Evolutionary conservation across 2,888 invertebrate species (phyloP).

Genomic region (Cantharis flavilabris): DNA sequence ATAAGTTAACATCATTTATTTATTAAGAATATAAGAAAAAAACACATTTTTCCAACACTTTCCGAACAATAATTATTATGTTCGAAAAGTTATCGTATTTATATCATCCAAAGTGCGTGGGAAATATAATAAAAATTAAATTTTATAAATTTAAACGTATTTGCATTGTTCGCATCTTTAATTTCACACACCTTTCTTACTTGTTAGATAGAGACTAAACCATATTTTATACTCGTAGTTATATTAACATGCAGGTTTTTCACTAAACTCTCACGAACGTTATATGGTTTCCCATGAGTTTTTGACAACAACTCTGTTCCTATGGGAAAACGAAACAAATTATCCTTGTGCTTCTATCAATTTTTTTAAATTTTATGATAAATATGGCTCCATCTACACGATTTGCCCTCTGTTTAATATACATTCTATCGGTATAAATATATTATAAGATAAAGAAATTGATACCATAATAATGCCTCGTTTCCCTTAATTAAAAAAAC

Average conservation of each 20-base stretch:
- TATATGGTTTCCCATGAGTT: conserved; percentile 25
- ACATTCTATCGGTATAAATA: not conserved
- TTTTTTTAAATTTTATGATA: not conserved
- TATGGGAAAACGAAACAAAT: conserved; percentile 33
- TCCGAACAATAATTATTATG: not conserved
- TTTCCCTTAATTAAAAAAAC: too few relatives aligned
- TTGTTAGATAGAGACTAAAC: not conserved
- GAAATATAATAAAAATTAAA: conserved; percentile 29
- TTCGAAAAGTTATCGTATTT: conserved; percentile 12
- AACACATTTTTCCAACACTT: too few relatives aligned
- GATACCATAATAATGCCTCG: too few relatives aligned
- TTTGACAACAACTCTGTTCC: conserved; percentile 27
- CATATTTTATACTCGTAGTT: conserved; percentile 3
- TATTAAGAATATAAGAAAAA: too few relatives aligned
- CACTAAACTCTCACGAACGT: conserved; percentile 22
- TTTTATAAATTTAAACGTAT: conserved; percentile 1
- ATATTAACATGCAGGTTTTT: conserved; percentile 21
- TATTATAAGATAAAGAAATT: too few relatives aligned
- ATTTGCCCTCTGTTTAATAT: not conserved
- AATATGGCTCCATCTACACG: not conserved
- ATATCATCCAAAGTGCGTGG: conserved; percentile 26
- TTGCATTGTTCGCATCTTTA: not conserved
- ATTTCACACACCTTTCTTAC: not conserved
- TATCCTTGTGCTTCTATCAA: conserved; percentile 25
- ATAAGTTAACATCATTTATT: too few relatives aligned